phyloP scores from a whole-genome alignment of 2,113 vertebrate species.

The Puma concolor region DNA sequence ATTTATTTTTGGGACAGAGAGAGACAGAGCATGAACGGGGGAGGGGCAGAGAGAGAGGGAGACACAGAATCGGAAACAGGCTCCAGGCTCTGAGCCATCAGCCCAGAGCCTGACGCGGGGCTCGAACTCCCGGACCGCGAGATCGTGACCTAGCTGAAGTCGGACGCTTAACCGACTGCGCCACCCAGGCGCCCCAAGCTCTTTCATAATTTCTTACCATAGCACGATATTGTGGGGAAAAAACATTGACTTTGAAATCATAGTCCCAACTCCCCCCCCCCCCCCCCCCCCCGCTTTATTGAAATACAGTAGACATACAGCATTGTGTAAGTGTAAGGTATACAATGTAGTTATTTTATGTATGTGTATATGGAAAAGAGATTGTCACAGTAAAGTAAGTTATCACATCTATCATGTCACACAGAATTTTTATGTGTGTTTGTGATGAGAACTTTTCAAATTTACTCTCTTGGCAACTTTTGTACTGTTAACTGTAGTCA shows the following conservation, averaged over 20 bases:
- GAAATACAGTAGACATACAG: background rate
- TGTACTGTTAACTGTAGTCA: background rate
- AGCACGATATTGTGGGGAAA: background rate
- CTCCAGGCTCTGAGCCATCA: too few species aligned
- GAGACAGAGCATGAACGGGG: too few species aligned
- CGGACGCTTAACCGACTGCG: too few species aligned
- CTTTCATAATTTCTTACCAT: background rate
- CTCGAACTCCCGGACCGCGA: too few species aligned
- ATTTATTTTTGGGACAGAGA: too few species aligned
- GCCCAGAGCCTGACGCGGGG: too few species aligned
- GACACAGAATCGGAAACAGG: too few species aligned
- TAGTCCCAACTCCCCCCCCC: background rate
- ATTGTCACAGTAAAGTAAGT: background rate
- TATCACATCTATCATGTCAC: background rate
- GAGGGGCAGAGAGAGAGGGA: too few species aligned
- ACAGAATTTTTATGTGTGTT: background rate
- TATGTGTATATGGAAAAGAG: background rate
- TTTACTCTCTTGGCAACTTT: background rate
- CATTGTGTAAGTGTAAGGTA: background rate
- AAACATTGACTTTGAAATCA: background rate
- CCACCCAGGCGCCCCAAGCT: too few species aligned
- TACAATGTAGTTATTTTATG: background rate
- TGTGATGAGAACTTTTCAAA: background rate
- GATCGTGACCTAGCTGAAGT: too few species aligned
- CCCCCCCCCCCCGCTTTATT: background rate